Evolutionary conservation across 2,113 vertebrate species (phyloP), one percentile per base, ranked within the genome.

Genomic region (Glaucidium brasilianum): DNA sequence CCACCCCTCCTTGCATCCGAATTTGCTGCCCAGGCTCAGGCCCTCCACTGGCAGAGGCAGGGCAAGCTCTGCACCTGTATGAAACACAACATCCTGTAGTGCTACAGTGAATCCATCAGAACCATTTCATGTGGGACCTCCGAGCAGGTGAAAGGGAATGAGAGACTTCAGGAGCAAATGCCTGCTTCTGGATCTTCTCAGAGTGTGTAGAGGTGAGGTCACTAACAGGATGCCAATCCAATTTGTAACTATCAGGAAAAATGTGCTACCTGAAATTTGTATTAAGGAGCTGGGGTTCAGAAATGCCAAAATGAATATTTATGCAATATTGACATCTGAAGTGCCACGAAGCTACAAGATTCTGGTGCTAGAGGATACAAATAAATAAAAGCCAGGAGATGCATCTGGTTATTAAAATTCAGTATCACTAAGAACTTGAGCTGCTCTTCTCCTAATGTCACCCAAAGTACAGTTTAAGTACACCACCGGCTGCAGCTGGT

Each of bases 241-340:
- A 34, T 63, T 90, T 79, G 49, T 78, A 92, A 39, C 64, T 39
- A 87, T 17, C 87, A 60, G 52, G 35, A 82, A 91, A 94, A 93
- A 75, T 0, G 2, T 14, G 27, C n/a, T 75, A 85, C 18, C 18
- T 41, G 3, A 62, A 69, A 78, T 75, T 62, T 69, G 39, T 75
- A 82, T 62, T 68, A 68, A 53, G 67, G 25, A 85, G 49, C 2
- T 88, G 45, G 41, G 39, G 67, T 66, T 95, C 74, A 89, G 56
- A 96, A 96, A 87, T 27, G 50, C 41, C 77, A 91, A 81, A 91
- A 85, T 85, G 45, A 87, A 66, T 92, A 95, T 85, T 92, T 91
- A 90, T 55, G 58, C 26, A 94, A 85, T 88, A 94, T 21, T 79
- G 66, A 7, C 66, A 95, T 69, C 34, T 82, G 66, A 85, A 91